These are phyloP conservation scores for Drosophila orena DNA, from an alignment of 1,140 invertebrate species.

Conservation along the genomic window DNA sequence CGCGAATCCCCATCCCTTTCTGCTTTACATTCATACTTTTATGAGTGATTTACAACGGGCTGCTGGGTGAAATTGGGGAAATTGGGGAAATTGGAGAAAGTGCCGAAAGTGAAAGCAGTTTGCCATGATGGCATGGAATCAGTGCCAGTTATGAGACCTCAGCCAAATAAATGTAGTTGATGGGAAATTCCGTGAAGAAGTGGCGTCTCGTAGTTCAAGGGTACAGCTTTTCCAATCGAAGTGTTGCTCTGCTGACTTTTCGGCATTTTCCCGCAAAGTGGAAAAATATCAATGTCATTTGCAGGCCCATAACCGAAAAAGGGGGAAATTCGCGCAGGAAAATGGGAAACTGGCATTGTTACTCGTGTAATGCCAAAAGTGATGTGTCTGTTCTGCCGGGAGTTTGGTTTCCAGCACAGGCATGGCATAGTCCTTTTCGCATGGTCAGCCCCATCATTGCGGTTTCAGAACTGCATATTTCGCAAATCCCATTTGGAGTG, in stretches of 20 bases:
- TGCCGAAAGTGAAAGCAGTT: conserved; percentile 1
- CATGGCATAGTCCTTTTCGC: background rate
- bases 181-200: no score
- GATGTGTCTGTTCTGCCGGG: conserved; percentile 17
- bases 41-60: conserved; percentile 19
- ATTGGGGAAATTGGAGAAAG: background rate
- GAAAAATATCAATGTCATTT: conserved; percentile 79
- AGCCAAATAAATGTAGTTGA: no score
- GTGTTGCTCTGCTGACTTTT: background rate
- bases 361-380: conserved; percentile 60
- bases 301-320: conserved; percentile 45
- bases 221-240: background rate
- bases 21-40: conserved; percentile 19
- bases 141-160: no score
- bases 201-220: no score
- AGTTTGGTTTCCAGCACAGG: background rate
- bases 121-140: background rate
- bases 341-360: conserved; percentile 13
- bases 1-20: background rate
- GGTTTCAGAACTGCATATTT: conserved; percentile 58
- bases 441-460: conserved; percentile 57
- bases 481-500: conserved; percentile 25
- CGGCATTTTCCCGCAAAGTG: conserved; percentile 25
- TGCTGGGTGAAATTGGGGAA: background rate
- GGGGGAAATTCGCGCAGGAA: background rate